Percentiles rank a stretch among this genome's conserved stretches.
phyloP scores from a whole-genome alignment of 2,797 vertebrate genomes.

The Anguilla anguilla region DNA sequence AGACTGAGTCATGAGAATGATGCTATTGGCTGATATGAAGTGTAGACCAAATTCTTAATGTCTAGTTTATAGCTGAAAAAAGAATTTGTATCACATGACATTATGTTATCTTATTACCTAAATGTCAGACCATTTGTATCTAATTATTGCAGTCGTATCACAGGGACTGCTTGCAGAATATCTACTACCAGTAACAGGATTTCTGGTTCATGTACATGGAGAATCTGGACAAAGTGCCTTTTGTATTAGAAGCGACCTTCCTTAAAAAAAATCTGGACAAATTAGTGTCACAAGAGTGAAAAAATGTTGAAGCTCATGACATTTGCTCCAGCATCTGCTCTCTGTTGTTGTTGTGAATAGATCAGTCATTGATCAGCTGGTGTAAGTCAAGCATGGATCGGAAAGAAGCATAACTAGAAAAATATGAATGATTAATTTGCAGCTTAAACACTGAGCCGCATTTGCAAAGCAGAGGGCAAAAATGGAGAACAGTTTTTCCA shows the following conservation, averaged over 20 bases:
- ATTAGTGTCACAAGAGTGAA: slow-evolving; percentile 69
- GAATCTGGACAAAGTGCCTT: slow-evolving; percentile 51
- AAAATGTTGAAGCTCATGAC: slow-evolving; percentile 5
- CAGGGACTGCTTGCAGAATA: slow-evolving; percentile 30
- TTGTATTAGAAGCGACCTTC: slow-evolving; percentile 53
- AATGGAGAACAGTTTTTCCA: slow-evolving; percentile 57
- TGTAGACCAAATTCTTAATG: background rate
- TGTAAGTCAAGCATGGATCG: slow-evolving; percentile 44
- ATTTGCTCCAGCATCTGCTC: slow-evolving; percentile 12
- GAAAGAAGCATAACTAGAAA: slow-evolving; percentile 19
- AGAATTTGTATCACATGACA: slow-evolving; percentile 30
- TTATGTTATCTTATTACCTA: slow-evolving; percentile 55
- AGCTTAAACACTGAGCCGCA: background rate
- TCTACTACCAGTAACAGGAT: slow-evolving; percentile 22
- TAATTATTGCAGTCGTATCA: slow-evolving; percentile 55
- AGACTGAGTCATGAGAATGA: background rate
- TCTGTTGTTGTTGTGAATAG: background rate
- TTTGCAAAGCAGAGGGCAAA: slow-evolving; percentile 14
- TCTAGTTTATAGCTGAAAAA: background rate
- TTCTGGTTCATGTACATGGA: slow-evolving; percentile 32
- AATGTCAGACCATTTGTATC: slow-evolving; percentile 60
- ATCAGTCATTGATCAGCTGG: slow-evolving; percentile 20
- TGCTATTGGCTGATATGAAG: background rate
- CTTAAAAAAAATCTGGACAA: slow-evolving; percentile 42
- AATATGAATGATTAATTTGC: slow-evolving; percentile 14